Base-by-base conservation (phyloP, 2,797 vertebrate genomes). In the Hapalemur alaotrensis region DNA sequence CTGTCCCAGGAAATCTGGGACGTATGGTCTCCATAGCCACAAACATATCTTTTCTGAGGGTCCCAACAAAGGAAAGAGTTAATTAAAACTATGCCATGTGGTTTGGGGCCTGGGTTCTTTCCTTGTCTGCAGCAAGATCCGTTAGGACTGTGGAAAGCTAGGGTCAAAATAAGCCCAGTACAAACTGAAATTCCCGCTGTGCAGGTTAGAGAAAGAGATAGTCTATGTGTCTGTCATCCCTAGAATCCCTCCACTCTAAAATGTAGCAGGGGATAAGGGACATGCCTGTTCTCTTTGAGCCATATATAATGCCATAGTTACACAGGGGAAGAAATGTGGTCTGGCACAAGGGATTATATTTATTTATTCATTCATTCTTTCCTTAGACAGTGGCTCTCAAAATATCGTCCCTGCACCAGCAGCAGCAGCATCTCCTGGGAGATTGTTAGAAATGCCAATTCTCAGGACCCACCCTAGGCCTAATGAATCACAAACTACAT, bases 61-160 rank as follows among this genome's bases (percentile, higher is more conserved):
- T 96, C 76, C 80, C 23, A n/a, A 94, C 89, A 84, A 28, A 72
- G 52, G 75, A 93, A 63, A 43, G 86, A 92, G 75, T 84, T 96
- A 76, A 96, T 92, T 92, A 93, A 97, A 96, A 95, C 82, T 95
- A 41, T 89, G 32, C 57, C 92, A 81, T 93, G 89, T 91, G 80
- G 61, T 93, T 93, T 94, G 83, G 30, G 82, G 82, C 70, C 95
- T 96, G 73, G 46, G 43, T 94, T 96, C 25, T 95, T 94, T 97
- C 61, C 92, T 93, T 88, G 81, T 95, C 67, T 95, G 22, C 57
- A 93, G 41, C 54, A 89, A 96, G 78, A 97, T 95, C 95, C 86
- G 50, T 96, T 69, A 89, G 48, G 41, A 61, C 65, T 90, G 35
- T 76, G 70, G 54, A 90, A 92, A 93, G 41, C 1, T 85, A 86